Evolutionary conservation across 2,797 vertebrate species (phyloP).

Genomic region (Manis crassicaudata): DNA sequence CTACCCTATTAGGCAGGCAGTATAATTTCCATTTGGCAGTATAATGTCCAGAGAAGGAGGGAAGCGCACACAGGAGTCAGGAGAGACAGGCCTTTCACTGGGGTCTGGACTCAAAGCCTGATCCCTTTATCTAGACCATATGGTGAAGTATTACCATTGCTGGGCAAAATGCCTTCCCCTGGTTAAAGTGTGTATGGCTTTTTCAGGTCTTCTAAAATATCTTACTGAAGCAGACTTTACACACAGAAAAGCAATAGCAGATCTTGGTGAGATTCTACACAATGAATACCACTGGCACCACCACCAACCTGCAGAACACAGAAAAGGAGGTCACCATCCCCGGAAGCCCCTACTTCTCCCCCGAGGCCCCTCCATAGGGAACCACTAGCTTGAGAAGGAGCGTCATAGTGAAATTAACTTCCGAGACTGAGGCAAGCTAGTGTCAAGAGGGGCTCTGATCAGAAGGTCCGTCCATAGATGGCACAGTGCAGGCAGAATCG

Average conservation of each 20-base stretch:
- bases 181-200: background rate
- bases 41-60: background rate
- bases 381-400: background rate
- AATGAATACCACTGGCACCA: background rate
- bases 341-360: background rate
- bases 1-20: background rate
- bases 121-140: background rate
- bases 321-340: background rate
- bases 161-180: background rate
- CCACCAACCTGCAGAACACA: background rate
- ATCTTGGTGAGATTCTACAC: background rate
- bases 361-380: background rate
- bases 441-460: background rate
- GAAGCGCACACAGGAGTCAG: background rate
- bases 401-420: background rate
- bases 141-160: background rate
- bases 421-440: background rate
- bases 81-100: background rate
- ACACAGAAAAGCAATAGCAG: background rate
- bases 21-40: background rate
- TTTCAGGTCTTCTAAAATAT: background rate
- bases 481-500: accelerated
- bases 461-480: background rate
- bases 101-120: background rate
- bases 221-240: background rate